Evolutionary conservation across 1,140 invertebrate genomes (phyloP).

Genomic region (Drosophila orena): DNA sequence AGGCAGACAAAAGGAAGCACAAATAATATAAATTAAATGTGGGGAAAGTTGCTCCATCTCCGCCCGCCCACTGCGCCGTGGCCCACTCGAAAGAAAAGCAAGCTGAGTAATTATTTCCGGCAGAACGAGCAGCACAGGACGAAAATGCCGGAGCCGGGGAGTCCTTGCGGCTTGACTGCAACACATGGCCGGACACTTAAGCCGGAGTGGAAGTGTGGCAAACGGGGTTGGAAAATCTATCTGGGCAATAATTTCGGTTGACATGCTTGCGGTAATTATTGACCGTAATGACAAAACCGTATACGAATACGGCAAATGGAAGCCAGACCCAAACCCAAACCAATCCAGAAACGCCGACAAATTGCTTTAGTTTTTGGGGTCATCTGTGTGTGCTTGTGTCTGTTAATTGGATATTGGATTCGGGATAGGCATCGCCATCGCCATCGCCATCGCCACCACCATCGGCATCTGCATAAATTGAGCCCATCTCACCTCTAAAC

Average conservation of each 20-base stretch:
- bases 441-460: not conserved
- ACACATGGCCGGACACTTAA: slow-evolving; percentile 81
- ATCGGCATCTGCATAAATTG: slow-evolving; percentile 27
- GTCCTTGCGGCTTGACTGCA: slow-evolving; percentile 75
- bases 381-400: slow-evolving; percentile 17
- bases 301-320: slow-evolving; percentile 29
- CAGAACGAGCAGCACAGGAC: slow-evolving; percentile 39
- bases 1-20: slow-evolving; percentile 72
- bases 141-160: slow-evolving; percentile 9
- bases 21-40: slow-evolving; percentile 83
- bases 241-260: slow-evolving; percentile 82
- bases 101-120: slow-evolving; percentile 81
- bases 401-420: slow-evolving; percentile 60
- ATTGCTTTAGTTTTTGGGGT: slow-evolving; percentile 69
- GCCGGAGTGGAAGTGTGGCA: slow-evolving; percentile 57
- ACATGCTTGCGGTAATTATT: slow-evolving; percentile 83
- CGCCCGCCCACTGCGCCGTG: not conserved
- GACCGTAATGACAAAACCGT: slow-evolving; percentile 81
- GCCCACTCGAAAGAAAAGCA: slow-evolving; percentile 62
- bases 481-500: slow-evolving; percentile 1
- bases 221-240: slow-evolving; percentile 69
- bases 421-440: too few species aligned
- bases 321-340: slow-evolving; percentile 16
- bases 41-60: slow-evolving; percentile 29
- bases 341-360: slow-evolving; percentile 48